These are phyloP conservation scores for Alviniconcha strummeri DNA, from an alignment of 2,888 invertebrate genomes.

Conservation along the genomic window DNA sequence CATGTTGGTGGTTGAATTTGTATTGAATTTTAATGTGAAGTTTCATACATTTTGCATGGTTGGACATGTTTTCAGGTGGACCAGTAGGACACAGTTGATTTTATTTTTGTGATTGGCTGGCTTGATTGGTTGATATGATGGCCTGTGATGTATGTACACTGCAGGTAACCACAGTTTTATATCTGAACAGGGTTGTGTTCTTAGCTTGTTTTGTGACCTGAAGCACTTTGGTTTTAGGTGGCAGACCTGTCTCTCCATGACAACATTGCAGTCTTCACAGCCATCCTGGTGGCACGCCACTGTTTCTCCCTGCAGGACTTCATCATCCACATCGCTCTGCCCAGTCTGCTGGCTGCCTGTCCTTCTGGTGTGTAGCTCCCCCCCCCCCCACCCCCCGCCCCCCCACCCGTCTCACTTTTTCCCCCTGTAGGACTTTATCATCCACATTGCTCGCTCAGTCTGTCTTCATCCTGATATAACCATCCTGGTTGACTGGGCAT, in stretches of 20 bases:
- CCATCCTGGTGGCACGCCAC: constrained; percentile 91
- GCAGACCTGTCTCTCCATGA: constrained; percentile 87
- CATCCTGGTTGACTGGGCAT: no score
- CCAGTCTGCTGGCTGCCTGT: constrained; percentile 82
- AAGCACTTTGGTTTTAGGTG: constrained; percentile 31
- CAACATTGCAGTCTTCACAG: constrained; percentile 94
- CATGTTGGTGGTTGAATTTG: no score
- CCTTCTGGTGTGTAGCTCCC: constrained; percentile 53
- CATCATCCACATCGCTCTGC: constrained; percentile 92
- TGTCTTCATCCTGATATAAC: constrained; percentile 78
- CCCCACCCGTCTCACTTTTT: constrained; percentile 85
- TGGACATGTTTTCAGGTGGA: no score
- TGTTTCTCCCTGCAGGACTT: constrained; percentile 97
- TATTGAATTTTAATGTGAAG: no score
- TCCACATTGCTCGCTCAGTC: constrained; percentile 88
- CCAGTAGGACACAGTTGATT: background rate
- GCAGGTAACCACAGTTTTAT: background rate
- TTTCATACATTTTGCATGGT: no score
- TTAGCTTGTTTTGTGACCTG: background rate
- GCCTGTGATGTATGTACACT: background rate
- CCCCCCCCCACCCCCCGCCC: no score
- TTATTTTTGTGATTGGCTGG: background rate
- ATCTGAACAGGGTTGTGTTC: background rate
- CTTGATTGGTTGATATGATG: background rate
- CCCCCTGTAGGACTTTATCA: constrained; percentile 94